Percentiles rank a stretch among this genome's conserved stretches.
Conservation (phyloP, 2,113 vertebrate species). For the Upupa epops region DNA sequence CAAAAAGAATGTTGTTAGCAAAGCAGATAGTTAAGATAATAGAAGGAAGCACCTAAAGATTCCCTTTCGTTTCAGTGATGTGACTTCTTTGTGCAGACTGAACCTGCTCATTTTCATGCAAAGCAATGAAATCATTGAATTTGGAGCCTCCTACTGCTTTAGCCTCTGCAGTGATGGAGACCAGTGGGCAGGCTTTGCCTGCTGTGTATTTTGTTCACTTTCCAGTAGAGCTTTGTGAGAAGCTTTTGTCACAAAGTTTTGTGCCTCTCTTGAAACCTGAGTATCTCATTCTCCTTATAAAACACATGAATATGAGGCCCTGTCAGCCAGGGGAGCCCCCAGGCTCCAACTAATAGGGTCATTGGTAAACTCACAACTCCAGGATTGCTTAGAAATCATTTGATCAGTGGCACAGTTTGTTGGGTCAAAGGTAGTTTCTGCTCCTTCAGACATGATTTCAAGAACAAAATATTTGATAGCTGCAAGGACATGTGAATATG, state of each 20-base stretch:
- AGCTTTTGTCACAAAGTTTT: background rate
- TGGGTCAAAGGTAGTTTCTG: background rate
- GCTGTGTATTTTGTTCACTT: background rate
- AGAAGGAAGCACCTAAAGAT: slow-evolving; percentile 66
- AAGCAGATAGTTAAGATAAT: slow-evolving; percentile 70
- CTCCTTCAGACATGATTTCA: background rate
- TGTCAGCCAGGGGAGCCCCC: background rate
- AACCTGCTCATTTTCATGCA: background rate
- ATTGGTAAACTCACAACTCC: background rate
- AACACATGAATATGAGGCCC: background rate
- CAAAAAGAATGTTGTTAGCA: slow-evolving; percentile 45
- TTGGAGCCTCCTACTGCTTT: background rate
- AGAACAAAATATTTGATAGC: background rate
- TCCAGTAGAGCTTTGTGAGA: background rate
- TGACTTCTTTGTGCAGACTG: background rate
- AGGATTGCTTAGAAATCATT: background rate
- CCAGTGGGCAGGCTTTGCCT: background rate
- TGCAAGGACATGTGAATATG: background rate
- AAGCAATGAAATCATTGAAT: background rate
- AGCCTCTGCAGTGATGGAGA: background rate
- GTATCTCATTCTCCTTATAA: background rate
- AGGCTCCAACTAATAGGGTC: background rate
- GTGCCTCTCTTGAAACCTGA: background rate
- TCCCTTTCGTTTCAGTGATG: slow-evolving; percentile 50
- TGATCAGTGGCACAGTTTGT: background rate